These are phyloP conservation scores for Thamnophis sirtalis DNA, from an alignment of 2,113 vertebrate genomes.

Conservation along the genomic window DNA sequence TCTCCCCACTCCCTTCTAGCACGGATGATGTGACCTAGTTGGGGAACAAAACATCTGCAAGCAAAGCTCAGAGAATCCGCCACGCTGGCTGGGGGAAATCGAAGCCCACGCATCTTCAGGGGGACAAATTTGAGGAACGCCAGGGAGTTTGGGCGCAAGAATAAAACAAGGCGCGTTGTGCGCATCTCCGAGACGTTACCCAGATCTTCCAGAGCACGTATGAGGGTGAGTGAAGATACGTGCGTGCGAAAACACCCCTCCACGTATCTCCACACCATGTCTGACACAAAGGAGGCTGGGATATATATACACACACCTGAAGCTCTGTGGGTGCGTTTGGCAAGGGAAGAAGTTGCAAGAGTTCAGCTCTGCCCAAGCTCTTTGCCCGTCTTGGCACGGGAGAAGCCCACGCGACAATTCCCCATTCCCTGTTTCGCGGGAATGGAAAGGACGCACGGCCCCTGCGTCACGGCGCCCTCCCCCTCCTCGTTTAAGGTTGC, in stretches of 20 bases:
- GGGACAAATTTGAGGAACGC: neutral
- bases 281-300: neutral
- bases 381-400: neutral
- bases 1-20: neutral
- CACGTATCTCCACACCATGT: neutral
- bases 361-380: neutral
- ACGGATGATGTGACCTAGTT: neutral
- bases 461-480: conserved; percentile 38
- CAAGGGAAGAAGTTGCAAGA: conserved; percentile 7
- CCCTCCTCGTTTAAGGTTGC: conserved; percentile 29
- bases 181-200: neutral
- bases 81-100: neutral
- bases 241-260: neutral
- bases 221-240: too few relatives aligned
- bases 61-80: neutral
- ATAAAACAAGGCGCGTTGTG: neutral
- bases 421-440: neutral
- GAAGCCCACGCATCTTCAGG: neutral
- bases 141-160: rapidly evolving
- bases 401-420: neutral
- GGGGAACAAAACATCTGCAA: neutral
- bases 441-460: conserved; percentile 29
- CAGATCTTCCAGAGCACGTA: neutral
- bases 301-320: neutral
- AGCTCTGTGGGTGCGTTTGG: too few relatives aligned